phyloP scores from a whole-genome alignment of 2,797 vertebrate species.

The Smutsia gigantea region DNA sequence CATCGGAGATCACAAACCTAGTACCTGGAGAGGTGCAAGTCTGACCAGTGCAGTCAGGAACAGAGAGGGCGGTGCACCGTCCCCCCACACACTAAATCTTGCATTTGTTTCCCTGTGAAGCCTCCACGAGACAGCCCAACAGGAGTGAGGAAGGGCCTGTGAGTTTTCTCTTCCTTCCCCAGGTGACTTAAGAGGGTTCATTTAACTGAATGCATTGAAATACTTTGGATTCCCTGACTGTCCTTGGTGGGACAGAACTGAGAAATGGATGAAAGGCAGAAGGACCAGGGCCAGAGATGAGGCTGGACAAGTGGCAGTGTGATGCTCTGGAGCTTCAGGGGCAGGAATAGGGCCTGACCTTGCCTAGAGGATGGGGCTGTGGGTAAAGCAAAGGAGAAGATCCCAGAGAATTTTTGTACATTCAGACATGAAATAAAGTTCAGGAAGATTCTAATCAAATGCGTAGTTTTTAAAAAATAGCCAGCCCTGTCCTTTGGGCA shows the following conservation, averaged over 20 bases:
- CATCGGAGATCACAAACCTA: neutral
- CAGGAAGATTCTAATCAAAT: neutral
- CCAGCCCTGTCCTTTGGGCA: neutral
- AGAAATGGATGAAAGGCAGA: neutral
- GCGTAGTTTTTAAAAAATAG: neutral
- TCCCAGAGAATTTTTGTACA: neutral
- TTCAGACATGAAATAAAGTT: neutral
- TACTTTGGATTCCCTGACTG: neutral
- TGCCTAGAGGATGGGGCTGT: too few species aligned
- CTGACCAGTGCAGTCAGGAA: neutral
- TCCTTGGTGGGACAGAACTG: neutral
- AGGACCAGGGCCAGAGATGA: neutral
- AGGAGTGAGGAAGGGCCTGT: neutral
- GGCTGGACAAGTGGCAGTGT: neutral
- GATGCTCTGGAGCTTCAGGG: neutral
- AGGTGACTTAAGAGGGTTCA: neutral
- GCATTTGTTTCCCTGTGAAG: neutral
- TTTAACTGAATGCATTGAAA: neutral
- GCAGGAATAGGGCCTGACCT: neutral
- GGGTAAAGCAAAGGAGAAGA: neutral
- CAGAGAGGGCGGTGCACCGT: rapidly evolving
- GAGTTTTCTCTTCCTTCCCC: neutral
- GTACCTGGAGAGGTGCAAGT: neutral
- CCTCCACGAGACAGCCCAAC: neutral
- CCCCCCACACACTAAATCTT: too few species aligned